A percentile compares a stretch with the other conserved stretches of the same genome.
These are phyloP conservation scores for Pseudoips prasinana DNA, from an alignment of 2,888 invertebrate species.

Conservation along the genomic window DNA sequence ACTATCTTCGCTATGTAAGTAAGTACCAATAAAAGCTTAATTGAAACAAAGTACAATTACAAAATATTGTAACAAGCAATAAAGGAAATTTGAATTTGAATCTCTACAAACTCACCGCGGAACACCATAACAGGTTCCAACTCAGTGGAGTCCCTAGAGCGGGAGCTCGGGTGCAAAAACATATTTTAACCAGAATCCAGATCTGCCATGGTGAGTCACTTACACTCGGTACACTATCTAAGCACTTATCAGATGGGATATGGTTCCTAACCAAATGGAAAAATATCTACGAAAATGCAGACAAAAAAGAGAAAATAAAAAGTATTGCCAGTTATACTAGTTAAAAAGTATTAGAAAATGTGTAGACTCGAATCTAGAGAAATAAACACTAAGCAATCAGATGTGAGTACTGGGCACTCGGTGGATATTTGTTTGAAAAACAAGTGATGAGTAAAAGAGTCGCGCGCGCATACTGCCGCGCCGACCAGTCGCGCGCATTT, in stretches of 20 bases:
- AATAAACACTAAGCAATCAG: constrained; percentile 51
- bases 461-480: constrained; percentile 26
- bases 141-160: constrained; percentile 68
- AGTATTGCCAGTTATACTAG: constrained; percentile 2
- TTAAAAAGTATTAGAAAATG: constrained; percentile 4
- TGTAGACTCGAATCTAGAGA: constrained; percentile 25
- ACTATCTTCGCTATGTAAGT: no score
- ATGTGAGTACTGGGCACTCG: constrained; percentile 6
- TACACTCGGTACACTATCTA: constrained; percentile 50
- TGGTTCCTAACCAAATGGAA: constrained; percentile 21
- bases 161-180: constrained; percentile 76
- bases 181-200: constrained; percentile 77
- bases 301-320: constrained; percentile 1
- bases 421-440: constrained; percentile 32
- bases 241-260: constrained; percentile 35
- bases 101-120: constrained; percentile 61
- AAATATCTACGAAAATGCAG: constrained; percentile 31
- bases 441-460: constrained; percentile 48
- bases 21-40: no score
- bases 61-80: no score
- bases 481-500: constrained; percentile 22
- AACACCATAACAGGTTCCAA: constrained; percentile 72
- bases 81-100: no score
- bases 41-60: no score
- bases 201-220: constrained; percentile 66